These are phyloP conservation scores for Arizona elegans DNA, from an alignment of 2,113 vertebrate species.

Conservation along the genomic window DNA sequence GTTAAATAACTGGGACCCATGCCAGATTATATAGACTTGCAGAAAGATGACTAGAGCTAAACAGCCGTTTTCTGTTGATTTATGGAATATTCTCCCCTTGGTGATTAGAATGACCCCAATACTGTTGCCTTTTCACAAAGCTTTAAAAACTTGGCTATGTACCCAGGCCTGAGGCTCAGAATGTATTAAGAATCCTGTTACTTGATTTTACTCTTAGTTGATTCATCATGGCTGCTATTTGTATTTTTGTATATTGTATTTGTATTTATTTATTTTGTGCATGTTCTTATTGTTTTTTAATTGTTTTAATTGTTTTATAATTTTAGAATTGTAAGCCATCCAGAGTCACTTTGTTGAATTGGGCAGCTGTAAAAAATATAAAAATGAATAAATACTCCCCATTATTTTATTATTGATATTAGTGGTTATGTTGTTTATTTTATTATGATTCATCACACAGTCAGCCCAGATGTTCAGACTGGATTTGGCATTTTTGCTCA, in stretches of 20 bases:
- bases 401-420: not conserved
- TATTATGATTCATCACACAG: not conserved
- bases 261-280: not conserved
- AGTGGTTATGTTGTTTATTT: not conserved
- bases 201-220: not conserved
- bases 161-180: not conserved
- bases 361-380: not conserved
- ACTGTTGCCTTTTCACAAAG: not conserved
- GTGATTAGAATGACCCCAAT: too few relatives aligned
- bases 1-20: not conserved
- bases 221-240: not conserved
- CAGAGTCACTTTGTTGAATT: not conserved
- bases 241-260: not conserved
- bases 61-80: not conserved
- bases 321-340: not conserved
- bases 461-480: not conserved
- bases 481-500: not conserved
- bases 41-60: not conserved
- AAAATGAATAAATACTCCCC: not conserved
- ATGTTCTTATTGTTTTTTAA: not conserved
- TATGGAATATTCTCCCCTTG: too few relatives aligned
- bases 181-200: not conserved
- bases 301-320: not conserved
- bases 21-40: not conserved
- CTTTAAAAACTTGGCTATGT: not conserved